Evolutionary conservation across 2,113 vertebrate species (phyloP).

Genomic region (Scomber japonicus): DNA sequence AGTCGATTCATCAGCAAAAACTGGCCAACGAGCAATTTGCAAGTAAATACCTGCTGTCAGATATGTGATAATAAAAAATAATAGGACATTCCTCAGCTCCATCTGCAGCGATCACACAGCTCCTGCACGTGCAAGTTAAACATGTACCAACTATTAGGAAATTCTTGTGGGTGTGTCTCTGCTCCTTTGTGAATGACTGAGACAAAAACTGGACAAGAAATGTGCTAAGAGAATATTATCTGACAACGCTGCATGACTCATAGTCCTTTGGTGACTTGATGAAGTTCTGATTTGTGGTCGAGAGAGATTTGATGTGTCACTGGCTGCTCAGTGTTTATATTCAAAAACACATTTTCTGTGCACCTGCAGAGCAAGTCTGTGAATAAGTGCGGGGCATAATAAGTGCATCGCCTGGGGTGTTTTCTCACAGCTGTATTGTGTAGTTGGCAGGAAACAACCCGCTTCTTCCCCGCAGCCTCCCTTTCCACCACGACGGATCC

Average conservation of each 20-base stretch:
- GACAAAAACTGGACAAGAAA: neutral
- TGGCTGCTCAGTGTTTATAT: conserved; percentile 2
- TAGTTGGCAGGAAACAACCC: conserved; percentile 97
- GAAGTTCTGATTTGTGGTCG: neutral
- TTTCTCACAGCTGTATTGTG: conserved; percentile 74
- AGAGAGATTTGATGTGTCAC: conserved; percentile 14
- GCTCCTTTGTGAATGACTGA: neutral
- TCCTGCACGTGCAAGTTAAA: conserved; percentile 8
- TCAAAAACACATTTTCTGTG: neutral
- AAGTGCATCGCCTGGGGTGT: neutral
- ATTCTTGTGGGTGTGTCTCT: neutral
- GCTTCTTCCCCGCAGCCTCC: conserved; percentile 85
- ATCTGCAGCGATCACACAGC: neutral
- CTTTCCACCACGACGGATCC: conserved; percentile 93
- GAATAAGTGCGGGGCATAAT: neutral
- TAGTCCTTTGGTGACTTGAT: neutral
- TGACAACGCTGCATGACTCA: neutral
- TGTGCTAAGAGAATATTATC: neutral
- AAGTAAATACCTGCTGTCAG: conserved; percentile 30
- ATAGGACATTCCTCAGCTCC: neutral
- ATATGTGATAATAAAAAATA: neutral
- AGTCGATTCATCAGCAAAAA: conserved; percentile 5
- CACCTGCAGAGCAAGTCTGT: conserved; percentile 16
- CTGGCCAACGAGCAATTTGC: neutral
- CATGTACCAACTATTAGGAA: neutral